Conservation (phyloP, 1,140 invertebrate genomes). For the Cheumatopsyche charites region DNA sequence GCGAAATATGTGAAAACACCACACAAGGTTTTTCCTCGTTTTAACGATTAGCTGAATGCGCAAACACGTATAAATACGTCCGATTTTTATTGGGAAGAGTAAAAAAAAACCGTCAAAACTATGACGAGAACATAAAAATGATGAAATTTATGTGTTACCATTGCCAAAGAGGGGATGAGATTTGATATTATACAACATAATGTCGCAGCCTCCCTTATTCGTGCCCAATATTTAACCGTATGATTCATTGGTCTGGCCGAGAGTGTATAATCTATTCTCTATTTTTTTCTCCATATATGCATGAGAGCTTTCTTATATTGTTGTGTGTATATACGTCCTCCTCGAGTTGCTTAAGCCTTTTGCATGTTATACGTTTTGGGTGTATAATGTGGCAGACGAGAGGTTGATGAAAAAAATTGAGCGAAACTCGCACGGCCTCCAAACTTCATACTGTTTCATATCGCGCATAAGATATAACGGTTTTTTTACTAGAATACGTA, state of each 20-base stretch:
- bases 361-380: background rate
- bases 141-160: slow-evolving; percentile 2
- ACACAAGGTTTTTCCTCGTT: too few relatives aligned
- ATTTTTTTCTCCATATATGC: background rate
- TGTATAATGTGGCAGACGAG: background rate
- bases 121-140: slow-evolving; percentile 10
- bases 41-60: too few relatives aligned
- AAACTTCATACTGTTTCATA: background rate
- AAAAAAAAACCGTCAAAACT: background rate
- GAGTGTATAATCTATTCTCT: background rate
- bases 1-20: too few relatives aligned
- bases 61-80: too few relatives aligned
- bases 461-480: too few relatives aligned
- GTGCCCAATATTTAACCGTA: slow-evolving; percentile 10
- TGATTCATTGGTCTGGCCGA: background rate
- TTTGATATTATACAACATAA: background rate
- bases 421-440: background rate
- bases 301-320: background rate
- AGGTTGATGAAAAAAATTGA: background rate
- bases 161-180: slow-evolving; percentile 7
- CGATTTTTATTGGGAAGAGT: too few relatives aligned
- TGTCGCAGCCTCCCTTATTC: background rate
- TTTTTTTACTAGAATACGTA: too few relatives aligned
- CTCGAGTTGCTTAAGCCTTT: background rate
- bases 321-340: too few relatives aligned